Conservation (phyloP, 2,113 vertebrate species). For the Cichladusa arquata region DNA sequence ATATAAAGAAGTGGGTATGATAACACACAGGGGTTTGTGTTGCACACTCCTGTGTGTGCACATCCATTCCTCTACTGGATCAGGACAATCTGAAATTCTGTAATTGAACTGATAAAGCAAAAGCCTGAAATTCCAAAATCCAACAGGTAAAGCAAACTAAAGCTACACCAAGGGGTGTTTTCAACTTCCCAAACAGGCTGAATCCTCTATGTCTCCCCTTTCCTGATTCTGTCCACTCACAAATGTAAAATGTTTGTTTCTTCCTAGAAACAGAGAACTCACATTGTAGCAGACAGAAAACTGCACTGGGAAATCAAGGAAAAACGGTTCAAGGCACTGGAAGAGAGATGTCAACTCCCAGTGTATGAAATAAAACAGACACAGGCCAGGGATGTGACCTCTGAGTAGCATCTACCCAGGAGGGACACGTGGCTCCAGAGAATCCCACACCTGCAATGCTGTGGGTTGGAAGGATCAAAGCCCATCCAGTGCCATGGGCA, state of each 20-base stretch:
- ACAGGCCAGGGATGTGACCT: background rate
- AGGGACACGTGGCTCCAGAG: accelerated
- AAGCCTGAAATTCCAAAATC: background rate
- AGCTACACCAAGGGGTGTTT: background rate
- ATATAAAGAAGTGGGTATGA: accelerated
- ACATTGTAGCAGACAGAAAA: background rate
- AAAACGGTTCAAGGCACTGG: accelerated
- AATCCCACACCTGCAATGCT: background rate
- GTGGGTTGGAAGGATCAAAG: background rate
- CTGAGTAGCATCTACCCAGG: background rate
- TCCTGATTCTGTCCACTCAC: background rate
- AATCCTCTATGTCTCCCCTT: background rate
- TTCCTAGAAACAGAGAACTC: background rate
- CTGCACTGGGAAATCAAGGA: background rate
- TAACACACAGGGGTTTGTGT: accelerated
- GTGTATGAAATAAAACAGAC: background rate
- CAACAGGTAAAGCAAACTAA: background rate
- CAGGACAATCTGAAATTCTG: background rate
- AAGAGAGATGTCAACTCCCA: background rate
- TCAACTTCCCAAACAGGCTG: background rate
- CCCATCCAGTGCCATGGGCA: background rate
- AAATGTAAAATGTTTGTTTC: background rate
- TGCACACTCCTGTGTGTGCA: background rate
- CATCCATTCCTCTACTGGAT: background rate
- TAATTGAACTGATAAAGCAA: background rate